These are phyloP conservation scores for Leptothorax acervorum DNA, from an alignment of 2,888 invertebrate genomes.

Conservation along the genomic window DNA sequence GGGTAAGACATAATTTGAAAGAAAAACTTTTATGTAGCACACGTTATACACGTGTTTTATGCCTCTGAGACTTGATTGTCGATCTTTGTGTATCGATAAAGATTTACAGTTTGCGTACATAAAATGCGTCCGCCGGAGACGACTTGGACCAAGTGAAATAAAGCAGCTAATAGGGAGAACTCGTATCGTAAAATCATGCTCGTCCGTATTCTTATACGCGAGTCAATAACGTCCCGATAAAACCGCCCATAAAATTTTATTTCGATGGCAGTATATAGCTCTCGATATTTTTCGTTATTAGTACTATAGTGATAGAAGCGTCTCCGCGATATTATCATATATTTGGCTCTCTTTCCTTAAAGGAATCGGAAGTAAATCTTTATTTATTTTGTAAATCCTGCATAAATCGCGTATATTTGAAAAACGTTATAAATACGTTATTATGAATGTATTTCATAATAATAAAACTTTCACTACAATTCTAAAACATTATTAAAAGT, in stretches of 20 bases:
- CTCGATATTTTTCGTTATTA: constrained; percentile 53
- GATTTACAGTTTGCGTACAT: constrained; percentile 50
- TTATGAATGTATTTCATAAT: background rate
- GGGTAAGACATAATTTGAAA: background rate
- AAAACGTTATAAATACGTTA: too few relatives aligned
- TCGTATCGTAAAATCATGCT: constrained; percentile 75
- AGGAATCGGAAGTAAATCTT: background rate
- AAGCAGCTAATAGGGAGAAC: constrained; percentile 67
- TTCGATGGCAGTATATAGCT: constrained; percentile 25
- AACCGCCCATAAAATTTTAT: constrained; percentile 71
- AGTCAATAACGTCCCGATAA: constrained; percentile 75
- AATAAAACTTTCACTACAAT: background rate
- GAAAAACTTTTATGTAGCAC: constrained; percentile 25
- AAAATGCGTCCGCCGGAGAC: constrained; percentile 11
- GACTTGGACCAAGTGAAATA: constrained; percentile 24
- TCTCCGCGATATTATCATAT: constrained; percentile 15
- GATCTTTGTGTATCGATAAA: constrained; percentile 50
- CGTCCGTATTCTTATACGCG: constrained; percentile 70
- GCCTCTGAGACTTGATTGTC: constrained; percentile 41
- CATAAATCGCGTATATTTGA: background rate
- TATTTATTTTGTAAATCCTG: background rate
- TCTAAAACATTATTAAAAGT: background rate
- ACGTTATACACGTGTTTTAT: constrained; percentile 25
- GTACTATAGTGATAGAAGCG: constrained; percentile 35
- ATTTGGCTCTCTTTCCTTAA: background rate